These are phyloP conservation scores for Cephalopholis sonnerati DNA, from an alignment of 2,113 vertebrate genomes.

Conservation along the genomic window DNA sequence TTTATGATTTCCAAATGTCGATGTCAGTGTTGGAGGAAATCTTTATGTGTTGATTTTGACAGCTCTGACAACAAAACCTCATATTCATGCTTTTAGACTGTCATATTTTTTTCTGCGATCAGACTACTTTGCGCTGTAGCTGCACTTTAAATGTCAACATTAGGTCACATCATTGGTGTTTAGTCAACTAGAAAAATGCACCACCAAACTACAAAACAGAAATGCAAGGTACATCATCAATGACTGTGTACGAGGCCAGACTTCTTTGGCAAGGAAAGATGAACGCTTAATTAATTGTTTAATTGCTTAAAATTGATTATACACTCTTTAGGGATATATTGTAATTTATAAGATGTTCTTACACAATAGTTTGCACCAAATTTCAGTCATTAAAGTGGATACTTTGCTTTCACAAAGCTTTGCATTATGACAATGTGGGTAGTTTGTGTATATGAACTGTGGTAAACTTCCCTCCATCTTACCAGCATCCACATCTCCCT, in stretches of 20 bases:
- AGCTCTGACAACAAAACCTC: slow-evolving; percentile 8
- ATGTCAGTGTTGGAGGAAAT: background rate
- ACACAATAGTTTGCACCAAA: background rate
- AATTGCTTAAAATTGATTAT: background rate
- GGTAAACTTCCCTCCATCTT: too few relatives aligned
- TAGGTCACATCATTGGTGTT: slow-evolving; percentile 27
- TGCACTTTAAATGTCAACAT: slow-evolving; percentile 44
- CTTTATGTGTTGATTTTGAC: background rate
- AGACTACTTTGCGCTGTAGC: slow-evolving; percentile 2
- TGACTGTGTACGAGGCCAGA: background rate
- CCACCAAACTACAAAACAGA: slow-evolving; percentile 7
- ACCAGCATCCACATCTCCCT: too few relatives aligned
- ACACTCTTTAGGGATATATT: background rate
- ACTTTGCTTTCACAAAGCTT: too few relatives aligned
- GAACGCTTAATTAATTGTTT: background rate
- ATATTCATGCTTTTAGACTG: background rate
- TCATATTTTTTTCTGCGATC: background rate
- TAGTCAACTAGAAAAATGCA: slow-evolving; percentile 30
- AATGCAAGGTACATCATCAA: background rate
- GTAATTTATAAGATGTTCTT: background rate
- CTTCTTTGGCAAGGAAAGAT: background rate
- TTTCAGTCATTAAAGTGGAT: too few relatives aligned
- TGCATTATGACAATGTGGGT: too few relatives aligned
- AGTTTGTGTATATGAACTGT: too few relatives aligned
- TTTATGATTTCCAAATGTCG: background rate